phyloP scores from a whole-genome alignment of 2,113 vertebrate genomes.

The Microcebus jonahi region DNA sequence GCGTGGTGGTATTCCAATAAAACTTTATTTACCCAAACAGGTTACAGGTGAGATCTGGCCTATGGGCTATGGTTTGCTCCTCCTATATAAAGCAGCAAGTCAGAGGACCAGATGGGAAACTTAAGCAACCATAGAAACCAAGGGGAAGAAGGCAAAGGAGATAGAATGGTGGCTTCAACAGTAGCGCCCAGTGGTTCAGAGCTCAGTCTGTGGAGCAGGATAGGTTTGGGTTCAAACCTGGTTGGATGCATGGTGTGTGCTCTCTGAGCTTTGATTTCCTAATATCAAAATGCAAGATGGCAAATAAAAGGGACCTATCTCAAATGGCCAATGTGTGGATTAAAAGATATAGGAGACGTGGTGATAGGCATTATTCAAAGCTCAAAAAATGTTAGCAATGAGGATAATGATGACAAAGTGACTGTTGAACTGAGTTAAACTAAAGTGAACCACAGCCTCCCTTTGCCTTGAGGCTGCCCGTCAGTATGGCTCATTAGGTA shows the following conservation, averaged over 20 bases:
- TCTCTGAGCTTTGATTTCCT: background rate
- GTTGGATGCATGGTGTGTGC: background rate
- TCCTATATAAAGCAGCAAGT: background rate
- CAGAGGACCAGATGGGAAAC: background rate
- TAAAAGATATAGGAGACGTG: background rate
- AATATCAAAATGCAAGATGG: background rate
- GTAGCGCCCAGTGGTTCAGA: background rate
- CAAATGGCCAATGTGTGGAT: background rate
- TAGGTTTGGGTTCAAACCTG: background rate
- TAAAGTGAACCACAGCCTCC: background rate
- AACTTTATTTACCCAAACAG: background rate
- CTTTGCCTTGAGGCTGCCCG: too few species aligned
- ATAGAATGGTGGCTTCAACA: background rate
- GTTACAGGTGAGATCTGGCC: background rate
- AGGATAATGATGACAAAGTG: background rate
- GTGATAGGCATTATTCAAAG: background rate
- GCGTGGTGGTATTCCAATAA: background rate
- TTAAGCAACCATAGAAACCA: background rate
- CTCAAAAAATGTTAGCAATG: background rate
- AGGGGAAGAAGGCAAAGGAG: background rate
- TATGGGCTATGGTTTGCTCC: background rate
- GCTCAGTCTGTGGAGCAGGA: background rate
- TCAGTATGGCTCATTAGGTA: background rate
- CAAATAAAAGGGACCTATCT: background rate
- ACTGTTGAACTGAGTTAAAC: background rate